Evolutionary conservation across 2,113 vertebrate species (phyloP).

Genomic region (Eretmochelys imbricata): DNA sequence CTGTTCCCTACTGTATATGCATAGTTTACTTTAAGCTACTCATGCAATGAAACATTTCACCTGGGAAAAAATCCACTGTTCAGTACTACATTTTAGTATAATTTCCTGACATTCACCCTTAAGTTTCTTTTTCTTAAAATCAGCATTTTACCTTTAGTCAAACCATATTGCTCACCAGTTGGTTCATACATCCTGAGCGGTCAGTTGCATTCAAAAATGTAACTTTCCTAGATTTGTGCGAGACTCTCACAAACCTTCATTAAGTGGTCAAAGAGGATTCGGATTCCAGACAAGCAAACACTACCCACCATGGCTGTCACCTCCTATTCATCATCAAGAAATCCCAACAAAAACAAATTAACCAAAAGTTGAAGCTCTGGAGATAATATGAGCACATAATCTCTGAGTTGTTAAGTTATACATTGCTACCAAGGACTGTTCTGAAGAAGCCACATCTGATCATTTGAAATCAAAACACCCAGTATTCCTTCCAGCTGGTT

Average conservation of each 20-base stretch:
- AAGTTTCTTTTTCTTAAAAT: neutral
- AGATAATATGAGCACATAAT: neutral
- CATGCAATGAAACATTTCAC: constrained; percentile 14
- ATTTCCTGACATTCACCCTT: neutral
- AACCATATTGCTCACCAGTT: neutral
- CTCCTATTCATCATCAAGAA: neutral
- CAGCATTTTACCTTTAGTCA: neutral
- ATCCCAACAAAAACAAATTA: neutral
- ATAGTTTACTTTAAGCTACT: constrained; percentile 41
- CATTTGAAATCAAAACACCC: neutral
- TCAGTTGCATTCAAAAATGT: neutral
- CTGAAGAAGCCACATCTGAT: neutral
- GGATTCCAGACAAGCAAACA: neutral
- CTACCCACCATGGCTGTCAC: neutral
- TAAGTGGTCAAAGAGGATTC: neutral
- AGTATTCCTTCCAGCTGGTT: neutral
- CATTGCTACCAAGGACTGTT: neutral
- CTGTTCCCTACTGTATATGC: constrained; percentile 1
- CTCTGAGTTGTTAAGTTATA: neutral
- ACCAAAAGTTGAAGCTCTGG: neutral
- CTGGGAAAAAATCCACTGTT: neutral
- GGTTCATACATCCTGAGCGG: neutral
- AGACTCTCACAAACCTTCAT: neutral
- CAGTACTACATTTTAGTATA: neutral
- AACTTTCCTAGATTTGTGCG: neutral